These are phyloP conservation scores for Lepidocyrtinus sp. DNA, from an alignment of 2,888 invertebrate species.

Conservation along the genomic window DNA sequence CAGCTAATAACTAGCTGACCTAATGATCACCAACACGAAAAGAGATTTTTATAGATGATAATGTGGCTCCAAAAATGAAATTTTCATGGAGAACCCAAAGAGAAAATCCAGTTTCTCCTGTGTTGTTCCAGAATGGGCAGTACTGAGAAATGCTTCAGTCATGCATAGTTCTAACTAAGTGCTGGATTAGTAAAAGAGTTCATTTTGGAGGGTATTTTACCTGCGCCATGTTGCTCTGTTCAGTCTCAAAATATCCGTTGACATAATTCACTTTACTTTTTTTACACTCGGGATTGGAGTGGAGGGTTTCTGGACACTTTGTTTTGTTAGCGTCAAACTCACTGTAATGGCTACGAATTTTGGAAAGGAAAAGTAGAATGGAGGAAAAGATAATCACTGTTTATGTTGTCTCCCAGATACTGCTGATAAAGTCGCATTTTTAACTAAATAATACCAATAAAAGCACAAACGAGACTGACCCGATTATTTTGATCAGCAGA, in stretches of 20 bases:
- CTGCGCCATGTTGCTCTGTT: background rate
- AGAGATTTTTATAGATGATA: background rate
- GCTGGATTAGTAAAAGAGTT: background rate
- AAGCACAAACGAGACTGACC: background rate
- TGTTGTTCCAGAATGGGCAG: background rate
- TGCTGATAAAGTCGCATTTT: slow-evolving; percentile 4
- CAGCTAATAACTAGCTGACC: background rate
- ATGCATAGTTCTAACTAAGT: background rate
- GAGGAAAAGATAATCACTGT: background rate
- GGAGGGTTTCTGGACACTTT: slow-evolving; percentile 6
- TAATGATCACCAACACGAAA: background rate
- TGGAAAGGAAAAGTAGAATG: background rate
- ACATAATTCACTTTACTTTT: slow-evolving; percentile 36
- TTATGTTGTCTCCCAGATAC: background rate
- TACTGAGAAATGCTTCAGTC: background rate
- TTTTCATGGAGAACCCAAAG: background rate
- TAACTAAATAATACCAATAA: slow-evolving; percentile 5
- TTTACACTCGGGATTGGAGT: background rate
- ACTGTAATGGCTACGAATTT: background rate
- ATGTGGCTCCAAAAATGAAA: background rate
- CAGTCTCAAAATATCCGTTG: slow-evolving; percentile 2
- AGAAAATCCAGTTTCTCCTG: background rate
- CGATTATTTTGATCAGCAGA: background rate
- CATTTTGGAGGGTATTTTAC: background rate
- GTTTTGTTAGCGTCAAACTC: no score